Conservation (phyloP, 1,140 invertebrate genomes). For the Cherax quadricarinatus region DNA sequence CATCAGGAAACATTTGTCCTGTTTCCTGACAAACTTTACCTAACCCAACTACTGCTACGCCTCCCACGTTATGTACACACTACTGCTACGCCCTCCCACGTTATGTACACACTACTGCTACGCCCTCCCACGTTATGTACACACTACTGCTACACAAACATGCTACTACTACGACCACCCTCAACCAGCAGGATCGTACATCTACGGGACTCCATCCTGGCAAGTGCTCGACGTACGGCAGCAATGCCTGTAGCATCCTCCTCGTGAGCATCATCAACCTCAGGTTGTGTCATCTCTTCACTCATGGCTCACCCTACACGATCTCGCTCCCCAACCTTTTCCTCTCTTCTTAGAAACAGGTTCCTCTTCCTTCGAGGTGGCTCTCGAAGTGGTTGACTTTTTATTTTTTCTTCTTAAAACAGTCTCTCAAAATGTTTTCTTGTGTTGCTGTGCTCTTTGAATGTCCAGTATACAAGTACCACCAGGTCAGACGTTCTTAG, state of each 20-base stretch:
- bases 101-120: neutral
- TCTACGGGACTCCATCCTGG: conserved; percentile 14
- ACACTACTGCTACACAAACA: neutral
- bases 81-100: too few relatives aligned
- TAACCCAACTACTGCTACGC: too few relatives aligned
- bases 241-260: neutral
- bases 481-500: too few relatives aligned
- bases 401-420: neutral
- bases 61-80: too few relatives aligned
- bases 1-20: too few relatives aligned
- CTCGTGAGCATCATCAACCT: neutral
- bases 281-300: neutral
- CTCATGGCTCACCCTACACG: neutral
- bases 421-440: too few relatives aligned
- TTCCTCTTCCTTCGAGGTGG: neutral
- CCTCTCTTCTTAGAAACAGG: neutral
- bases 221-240: neutral
- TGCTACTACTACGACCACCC: too few relatives aligned
- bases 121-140: neutral
- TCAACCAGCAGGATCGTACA: neutral
- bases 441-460: too few relatives aligned
- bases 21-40: too few relatives aligned
- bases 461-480: too few relatives aligned
- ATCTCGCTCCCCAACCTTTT: neutral
- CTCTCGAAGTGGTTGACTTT: neutral